phyloP scores from a whole-genome alignment of 2,888 invertebrate genomes.

The Harmothoe impar region DNA sequence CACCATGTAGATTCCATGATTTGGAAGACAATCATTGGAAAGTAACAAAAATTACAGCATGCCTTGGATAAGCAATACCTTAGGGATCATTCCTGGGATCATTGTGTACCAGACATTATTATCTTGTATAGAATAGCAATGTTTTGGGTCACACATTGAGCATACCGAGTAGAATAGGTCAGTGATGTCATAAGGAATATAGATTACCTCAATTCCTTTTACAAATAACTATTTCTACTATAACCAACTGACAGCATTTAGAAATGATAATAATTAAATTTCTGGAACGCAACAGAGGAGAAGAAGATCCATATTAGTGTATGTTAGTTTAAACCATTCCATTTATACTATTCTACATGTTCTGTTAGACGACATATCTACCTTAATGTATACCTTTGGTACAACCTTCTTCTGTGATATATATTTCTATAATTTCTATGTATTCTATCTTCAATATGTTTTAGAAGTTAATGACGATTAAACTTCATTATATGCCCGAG shows the following conservation, averaged over 20 bases:
- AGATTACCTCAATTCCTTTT: background rate
- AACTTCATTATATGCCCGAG: too few relatives aligned
- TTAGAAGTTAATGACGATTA: too few relatives aligned
- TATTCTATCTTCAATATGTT: too few relatives aligned
- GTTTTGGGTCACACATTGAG: background rate
- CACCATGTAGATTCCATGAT: background rate
- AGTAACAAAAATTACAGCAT: background rate
- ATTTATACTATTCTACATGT: too few relatives aligned
- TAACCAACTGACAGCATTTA: background rate
- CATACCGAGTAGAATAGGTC: background rate
- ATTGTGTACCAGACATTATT: background rate
- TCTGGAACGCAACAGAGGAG: background rate
- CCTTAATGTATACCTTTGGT: too few relatives aligned
- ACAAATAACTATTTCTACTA: background rate
- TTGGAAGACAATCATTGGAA: background rate
- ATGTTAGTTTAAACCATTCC: background rate
- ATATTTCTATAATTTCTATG: too few relatives aligned
- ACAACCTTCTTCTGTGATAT: too few relatives aligned
- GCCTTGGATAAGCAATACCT: background rate
- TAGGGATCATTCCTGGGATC: background rate
- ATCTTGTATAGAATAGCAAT: background rate
- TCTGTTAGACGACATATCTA: too few relatives aligned
- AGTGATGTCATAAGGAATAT: background rate
- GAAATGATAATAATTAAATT: background rate
- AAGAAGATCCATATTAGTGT: constrained; percentile 1